Conservation (phyloP, 2,888 invertebrate genomes). For the Drosophila infuscata region DNA sequence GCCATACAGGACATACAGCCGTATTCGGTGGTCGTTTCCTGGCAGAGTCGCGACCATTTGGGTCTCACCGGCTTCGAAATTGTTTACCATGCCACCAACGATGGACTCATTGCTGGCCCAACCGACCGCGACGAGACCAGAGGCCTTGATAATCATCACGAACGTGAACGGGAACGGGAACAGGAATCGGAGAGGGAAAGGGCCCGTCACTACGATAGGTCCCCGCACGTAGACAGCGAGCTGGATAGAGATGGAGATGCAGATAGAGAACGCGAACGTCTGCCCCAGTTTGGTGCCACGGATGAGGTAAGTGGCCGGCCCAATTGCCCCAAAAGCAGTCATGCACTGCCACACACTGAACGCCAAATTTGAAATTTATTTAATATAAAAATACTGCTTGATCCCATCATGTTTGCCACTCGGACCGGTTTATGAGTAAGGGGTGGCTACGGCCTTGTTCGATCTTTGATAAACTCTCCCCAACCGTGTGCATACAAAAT, state of each 20-base stretch:
- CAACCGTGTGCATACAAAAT: constrained; percentile 56
- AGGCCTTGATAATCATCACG: constrained; percentile 33
- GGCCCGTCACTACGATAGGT: constrained; percentile 14
- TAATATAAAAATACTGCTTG: constrained; percentile 44
- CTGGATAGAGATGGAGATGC: not conserved
- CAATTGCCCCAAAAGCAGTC: not conserved
- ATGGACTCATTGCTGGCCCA: constrained; percentile 78
- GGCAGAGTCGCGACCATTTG: constrained; percentile 95
- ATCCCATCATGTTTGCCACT: not conserved
- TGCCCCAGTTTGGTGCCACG: constrained; percentile 48
- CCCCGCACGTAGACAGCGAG: constrained; percentile 12
- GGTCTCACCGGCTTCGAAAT: constrained; percentile 94
- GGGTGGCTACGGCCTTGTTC: constrained; percentile 26
- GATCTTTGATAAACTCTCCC: constrained; percentile 58
- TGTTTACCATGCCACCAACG: constrained; percentile 91
- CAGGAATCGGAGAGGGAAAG: constrained; percentile 9
- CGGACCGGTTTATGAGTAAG: not conserved
- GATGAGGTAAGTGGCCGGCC: constrained; percentile 67
- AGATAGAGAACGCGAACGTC: constrained; percentile 20
- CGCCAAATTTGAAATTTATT: constrained; percentile 58
- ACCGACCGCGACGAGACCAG: constrained; percentile 41
- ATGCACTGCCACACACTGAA: constrained; percentile 7
- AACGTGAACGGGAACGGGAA: constrained; percentile 30
- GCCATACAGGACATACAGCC: constrained; percentile 95
- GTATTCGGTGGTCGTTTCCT: constrained; percentile 93